Percentiles rank a stretch among this genome's conserved stretches.
Conservation (phyloP, 2,888 invertebrate species). For the Desoria tigrina region DNA sequence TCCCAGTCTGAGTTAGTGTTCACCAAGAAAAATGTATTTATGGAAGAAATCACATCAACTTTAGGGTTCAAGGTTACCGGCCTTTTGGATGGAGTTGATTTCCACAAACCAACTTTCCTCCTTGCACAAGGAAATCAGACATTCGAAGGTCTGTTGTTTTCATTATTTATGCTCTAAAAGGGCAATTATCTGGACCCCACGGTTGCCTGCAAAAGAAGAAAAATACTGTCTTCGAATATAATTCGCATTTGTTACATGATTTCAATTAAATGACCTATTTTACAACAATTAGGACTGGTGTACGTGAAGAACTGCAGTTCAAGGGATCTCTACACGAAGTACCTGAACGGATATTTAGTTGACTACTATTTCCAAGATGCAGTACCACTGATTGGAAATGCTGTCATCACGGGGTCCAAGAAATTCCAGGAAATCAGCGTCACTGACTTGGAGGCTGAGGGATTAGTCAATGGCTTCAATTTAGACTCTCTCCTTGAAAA, state of each 20-base stretch:
- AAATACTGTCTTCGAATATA: too few relatives aligned
- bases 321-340: slow-evolving; percentile 11
- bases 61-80: slow-evolving; percentile 17
- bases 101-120: slow-evolving; percentile 32
- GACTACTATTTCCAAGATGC: slow-evolving; percentile 26
- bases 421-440: background rate
- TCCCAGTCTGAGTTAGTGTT: slow-evolving; percentile 9
- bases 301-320: too few relatives aligned
- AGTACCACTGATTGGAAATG: slow-evolving; percentile 20
- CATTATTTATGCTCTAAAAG: too few relatives aligned
- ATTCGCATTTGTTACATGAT: background rate
- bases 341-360: slow-evolving; percentile 23
- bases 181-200: too few relatives aligned
- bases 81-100: slow-evolving; percentile 27
- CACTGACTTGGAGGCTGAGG: background rate
- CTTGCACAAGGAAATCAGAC: slow-evolving; percentile 35
- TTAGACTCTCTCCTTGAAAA: slow-evolving; percentile 26
- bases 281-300: background rate
- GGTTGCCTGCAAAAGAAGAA: too few relatives aligned
- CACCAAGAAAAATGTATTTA: slow-evolving; percentile 31
- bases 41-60: background rate
- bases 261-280: background rate
- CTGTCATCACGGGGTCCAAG: slow-evolving; percentile 22
- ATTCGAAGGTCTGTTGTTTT: slow-evolving; percentile 30
- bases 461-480: slow-evolving; percentile 18